A percentile compares a stretch with the other conserved stretches of the same genome.
Conservation (phyloP, 2,797 vertebrate genomes). For the Tauraco hartlaubi region DNA sequence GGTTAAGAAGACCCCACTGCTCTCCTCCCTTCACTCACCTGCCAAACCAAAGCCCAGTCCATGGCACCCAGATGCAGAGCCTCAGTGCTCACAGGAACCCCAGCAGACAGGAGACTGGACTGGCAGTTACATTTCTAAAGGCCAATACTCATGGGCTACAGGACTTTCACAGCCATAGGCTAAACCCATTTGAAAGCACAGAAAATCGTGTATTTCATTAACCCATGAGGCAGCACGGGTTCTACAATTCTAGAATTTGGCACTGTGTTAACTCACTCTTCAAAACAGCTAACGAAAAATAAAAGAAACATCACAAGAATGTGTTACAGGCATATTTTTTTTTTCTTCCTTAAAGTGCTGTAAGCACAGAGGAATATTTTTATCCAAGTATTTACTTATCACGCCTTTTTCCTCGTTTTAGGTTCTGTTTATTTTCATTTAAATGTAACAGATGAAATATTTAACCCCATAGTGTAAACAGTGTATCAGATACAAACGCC, state of each 20-base stretch:
- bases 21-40: not conserved
- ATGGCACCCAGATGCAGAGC: not conserved
- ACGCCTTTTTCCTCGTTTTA: not conserved
- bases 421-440: conserved; percentile 38
- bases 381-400: conserved; percentile 7
- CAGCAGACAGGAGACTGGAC: too few relatives aligned
- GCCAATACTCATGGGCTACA: not conserved
- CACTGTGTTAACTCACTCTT: not conserved
- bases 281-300: not conserved
- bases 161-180: not conserved
- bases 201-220: not conserved
- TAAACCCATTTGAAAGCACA: not conserved
- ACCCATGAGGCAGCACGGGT: not conserved
- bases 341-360: not conserved
- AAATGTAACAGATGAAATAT: conserved; percentile 19
- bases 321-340: not conserved
- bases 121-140: not conserved
- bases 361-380: not conserved
- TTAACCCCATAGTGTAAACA: conserved; percentile 31
- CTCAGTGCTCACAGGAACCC: not conserved
- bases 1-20: not conserved
- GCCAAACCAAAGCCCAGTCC: not conserved
- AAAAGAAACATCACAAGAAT: not conserved
- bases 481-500: not conserved
- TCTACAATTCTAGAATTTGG: not conserved